These are phyloP conservation scores for Blastobasis lacticolella DNA, from an alignment of 2,888 invertebrate genomes.

Conservation along the genomic window DNA sequence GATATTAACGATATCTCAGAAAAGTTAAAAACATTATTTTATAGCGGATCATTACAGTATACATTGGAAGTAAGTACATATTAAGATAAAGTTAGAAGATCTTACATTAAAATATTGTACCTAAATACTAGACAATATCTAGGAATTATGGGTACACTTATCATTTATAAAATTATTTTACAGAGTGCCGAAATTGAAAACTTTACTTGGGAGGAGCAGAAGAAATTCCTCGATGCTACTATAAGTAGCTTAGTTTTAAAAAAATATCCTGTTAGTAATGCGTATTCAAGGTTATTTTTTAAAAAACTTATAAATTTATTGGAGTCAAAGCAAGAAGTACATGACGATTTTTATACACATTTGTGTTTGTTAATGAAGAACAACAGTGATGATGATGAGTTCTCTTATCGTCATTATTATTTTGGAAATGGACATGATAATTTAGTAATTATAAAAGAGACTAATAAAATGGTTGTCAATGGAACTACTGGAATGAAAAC, in stretches of 20 bases:
- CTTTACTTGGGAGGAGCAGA: constrained; percentile 72
- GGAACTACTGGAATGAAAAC: constrained; percentile 87
- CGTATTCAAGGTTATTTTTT: constrained; percentile 78
- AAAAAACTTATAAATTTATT: constrained; percentile 76
- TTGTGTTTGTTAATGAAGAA: constrained; percentile 70
- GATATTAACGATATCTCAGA: no score
- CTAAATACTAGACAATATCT: no score
- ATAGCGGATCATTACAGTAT: no score
- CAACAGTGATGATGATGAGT: constrained; percentile 30
- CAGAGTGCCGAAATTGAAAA: constrained; percentile 35
- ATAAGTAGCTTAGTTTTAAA: constrained; percentile 66
- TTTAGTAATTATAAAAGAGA: constrained; percentile 79
- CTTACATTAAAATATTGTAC: no score
- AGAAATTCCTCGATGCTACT: constrained; percentile 73
- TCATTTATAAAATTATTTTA: constrained; percentile 17
- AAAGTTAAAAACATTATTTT: no score
- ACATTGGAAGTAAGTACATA: no score
- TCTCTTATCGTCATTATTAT: constrained; percentile 78
- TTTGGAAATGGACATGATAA: constrained; percentile 41
- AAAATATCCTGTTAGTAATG: constrained; percentile 75
- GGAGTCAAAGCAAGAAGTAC: constrained; percentile 73
- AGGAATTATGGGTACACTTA: neutral
- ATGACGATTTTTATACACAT: constrained; percentile 77
- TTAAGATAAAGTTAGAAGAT: no score
- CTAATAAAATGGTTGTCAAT: constrained; percentile 80